Conservation (phyloP, 92 coral and sea anemone genomes). For the Ricordea florida region DNA sequence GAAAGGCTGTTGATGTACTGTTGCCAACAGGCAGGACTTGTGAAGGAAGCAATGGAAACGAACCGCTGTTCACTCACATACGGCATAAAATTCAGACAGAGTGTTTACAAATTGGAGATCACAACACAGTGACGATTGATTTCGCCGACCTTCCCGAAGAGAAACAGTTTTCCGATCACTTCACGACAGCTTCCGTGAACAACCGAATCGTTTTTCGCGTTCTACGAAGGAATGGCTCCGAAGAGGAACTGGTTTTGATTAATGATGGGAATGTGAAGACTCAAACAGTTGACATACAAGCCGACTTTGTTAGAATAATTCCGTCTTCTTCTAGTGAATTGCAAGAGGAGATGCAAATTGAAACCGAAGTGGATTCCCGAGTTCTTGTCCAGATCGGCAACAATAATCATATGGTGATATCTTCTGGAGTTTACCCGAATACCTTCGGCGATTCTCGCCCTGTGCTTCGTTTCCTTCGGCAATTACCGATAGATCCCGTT, state of each 20-base stretch:
- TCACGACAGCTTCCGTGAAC: conserved; percentile 10
- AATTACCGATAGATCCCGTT: background rate
- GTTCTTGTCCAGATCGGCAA: background rate
- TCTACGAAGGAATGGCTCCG: background rate
- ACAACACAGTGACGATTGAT: background rate
- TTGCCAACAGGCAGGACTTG: background rate
- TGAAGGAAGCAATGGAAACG: background rate
- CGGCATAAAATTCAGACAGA: background rate
- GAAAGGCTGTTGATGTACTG: background rate
- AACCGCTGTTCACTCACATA: background rate
- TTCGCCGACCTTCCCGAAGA: background rate
- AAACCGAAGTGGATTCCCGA: background rate
- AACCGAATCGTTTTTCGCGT: conserved; percentile 6
- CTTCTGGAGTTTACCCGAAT: background rate
- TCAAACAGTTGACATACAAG: background rate
- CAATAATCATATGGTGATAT: background rate
- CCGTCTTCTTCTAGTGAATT: background rate
- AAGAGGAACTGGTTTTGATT: background rate
- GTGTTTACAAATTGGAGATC: conserved; percentile 11
- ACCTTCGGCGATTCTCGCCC: conserved; percentile 4
- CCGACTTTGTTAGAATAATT: conserved; percentile 18
- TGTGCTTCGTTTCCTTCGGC: conserved; percentile 21
- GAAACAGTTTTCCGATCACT: background rate
- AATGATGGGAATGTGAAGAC: background rate
- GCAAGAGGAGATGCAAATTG: background rate